Evolutionary conservation across 2,797 vertebrate species (phyloP).

Genomic region (Argya squamiceps): DNA sequence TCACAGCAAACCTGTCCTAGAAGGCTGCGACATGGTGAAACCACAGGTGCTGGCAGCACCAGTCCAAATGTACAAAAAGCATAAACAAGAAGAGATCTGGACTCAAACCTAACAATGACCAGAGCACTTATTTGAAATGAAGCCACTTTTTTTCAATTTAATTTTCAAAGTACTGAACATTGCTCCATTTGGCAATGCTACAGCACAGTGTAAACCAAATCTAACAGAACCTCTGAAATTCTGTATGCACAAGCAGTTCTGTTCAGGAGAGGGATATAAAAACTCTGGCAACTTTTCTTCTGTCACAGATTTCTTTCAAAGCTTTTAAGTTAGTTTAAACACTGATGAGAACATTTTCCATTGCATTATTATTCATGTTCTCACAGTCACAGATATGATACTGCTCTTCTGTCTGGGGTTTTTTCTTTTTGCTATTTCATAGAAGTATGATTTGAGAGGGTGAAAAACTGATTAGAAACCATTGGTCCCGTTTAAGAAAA

Average conservation of each 20-base stretch:
- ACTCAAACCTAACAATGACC: neutral
- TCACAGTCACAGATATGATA: neutral
- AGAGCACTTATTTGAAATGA: neutral
- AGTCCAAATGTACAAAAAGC: neutral
- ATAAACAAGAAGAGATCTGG: neutral
- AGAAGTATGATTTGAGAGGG: neutral
- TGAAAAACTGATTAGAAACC: constrained; percentile 1
- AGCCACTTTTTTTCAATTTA: neutral
- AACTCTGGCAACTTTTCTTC: neutral
- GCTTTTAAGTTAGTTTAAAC: neutral
- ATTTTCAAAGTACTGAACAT: neutral
- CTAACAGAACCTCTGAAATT: neutral
- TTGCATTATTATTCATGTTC: neutral
- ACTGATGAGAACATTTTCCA: neutral
- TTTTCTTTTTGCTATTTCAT: neutral
- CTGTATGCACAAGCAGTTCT: neutral
- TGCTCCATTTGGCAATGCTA: neutral
- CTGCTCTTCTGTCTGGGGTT: neutral
- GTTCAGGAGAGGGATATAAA: neutral
- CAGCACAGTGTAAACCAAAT: neutral
- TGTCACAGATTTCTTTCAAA: constrained; percentile 5
- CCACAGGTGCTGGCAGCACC: neutral
- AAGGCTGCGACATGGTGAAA: neutral
- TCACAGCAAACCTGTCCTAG: neutral
- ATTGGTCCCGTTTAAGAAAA: neutral